Base-by-base conservation (phyloP, 2,888 invertebrate genomes). In the Melipona beecheii region DNA sequence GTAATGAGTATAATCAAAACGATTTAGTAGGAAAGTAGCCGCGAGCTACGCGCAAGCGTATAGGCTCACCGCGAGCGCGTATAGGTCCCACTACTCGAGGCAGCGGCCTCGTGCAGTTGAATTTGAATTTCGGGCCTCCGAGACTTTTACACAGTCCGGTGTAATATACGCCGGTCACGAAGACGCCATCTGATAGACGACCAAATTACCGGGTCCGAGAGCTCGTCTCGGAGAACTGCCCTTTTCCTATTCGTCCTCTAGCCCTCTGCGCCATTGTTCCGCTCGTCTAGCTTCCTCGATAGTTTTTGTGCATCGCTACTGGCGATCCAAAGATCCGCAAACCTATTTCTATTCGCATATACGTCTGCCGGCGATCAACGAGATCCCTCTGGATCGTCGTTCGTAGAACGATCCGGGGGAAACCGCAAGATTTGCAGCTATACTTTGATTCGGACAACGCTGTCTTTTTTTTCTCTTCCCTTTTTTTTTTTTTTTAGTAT, bases 1-100 rank as follows among this genome's bases (percentile, higher is more conserved):
- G 93, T 93, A 93, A 94, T 94, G 92, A 93, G 93, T 93, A 93
- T 93, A 94, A 94, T 94, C 93, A 92, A 92, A 92, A 92, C 88
- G 91, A 87, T 92, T 92, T 89, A 91, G 93, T 90, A 92, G 92
- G 89, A 90, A 92, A 91, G 87, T 89, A 92, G 93, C 93, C 93
- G 90, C 91, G 86, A 93, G 93, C 92, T 83, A 93, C 87, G 76
- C 52, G 68, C 69, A 56, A 9, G 43, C 43, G 43, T 43, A 43
- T 43, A 43, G 4, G 58, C 78, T 70, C 70, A 82, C 66, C 69
- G 15, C 27, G 36, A 43, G 43, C 43, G 43, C 43, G 43, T 43
- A 43, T 43, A 43, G 43, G 27, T 19, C 75, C 79, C 65, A 75
- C 77, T 73, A 84, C 87, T 43, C 43, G 43, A 11, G 43, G 43